A percentile compares a stretch with the other conserved stretches of the same genome.
phyloP scores from a whole-genome alignment of 2,797 vertebrate genomes.

The Philypnodon macrostomus region DNA sequence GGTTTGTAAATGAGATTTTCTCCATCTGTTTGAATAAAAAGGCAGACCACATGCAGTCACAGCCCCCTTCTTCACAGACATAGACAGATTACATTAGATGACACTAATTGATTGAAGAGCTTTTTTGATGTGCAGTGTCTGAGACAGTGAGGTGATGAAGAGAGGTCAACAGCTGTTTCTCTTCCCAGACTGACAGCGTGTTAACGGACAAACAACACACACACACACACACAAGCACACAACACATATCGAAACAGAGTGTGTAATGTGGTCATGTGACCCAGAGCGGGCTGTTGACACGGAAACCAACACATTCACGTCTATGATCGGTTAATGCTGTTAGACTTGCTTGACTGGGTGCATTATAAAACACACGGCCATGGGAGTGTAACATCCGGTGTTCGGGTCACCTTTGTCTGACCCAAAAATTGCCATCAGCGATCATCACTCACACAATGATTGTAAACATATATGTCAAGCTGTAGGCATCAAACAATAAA shows the following conservation, averaged over 20 bases:
- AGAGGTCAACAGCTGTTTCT: constrained; percentile 70
- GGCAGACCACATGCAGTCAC: constrained; percentile 58
- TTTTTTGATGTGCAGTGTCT: constrained; percentile 64
- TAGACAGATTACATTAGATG: constrained; percentile 52
- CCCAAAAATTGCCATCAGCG: too few relatives aligned
- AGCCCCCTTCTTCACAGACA: constrained; percentile 8
- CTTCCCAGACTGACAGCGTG: constrained; percentile 68
- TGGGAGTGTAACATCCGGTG: constrained; percentile 47
- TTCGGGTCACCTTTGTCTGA: constrained; percentile 47
- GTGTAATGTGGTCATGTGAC: constrained; percentile 29
- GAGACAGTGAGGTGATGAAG: constrained; percentile 33
- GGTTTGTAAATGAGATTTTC: constrained; percentile 71
- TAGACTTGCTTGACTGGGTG: constrained; percentile 38
- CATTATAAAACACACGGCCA: constrained; percentile 23
- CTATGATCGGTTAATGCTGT: constrained; percentile 20
- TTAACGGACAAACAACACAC: constrained; percentile 33
- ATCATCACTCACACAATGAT: constrained; percentile 32
- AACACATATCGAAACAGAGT: constrained; percentile 11
- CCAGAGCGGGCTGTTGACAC: constrained; percentile 33
- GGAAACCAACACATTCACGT: constrained; percentile 12
- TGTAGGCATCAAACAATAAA: background rate
- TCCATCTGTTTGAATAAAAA: constrained; percentile 54
- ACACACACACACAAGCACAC: constrained; percentile 10
- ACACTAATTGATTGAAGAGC: constrained; percentile 78
- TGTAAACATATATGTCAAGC: constrained; percentile 8